Conservation (phyloP, 1,140 invertebrate genomes). For the Samia ricini region DNA sequence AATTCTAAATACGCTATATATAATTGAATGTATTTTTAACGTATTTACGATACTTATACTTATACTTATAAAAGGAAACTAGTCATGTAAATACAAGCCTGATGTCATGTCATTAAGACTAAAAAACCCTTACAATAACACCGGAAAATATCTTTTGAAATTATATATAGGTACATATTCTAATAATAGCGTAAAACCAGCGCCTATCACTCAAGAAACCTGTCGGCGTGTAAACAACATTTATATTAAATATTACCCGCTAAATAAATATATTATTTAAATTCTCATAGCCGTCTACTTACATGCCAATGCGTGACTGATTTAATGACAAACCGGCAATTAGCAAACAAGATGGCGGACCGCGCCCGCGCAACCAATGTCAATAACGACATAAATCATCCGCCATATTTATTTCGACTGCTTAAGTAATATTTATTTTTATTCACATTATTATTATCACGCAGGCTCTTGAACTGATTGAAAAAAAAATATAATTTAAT, state of each 20-base stretch:
- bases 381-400: conserved; percentile 58
- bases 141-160: too few relatives aligned
- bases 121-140: too few relatives aligned
- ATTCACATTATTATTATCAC: conserved; percentile 12
- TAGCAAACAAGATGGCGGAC: conserved; percentile 58
- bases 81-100: too few relatives aligned
- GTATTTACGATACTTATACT: too few relatives aligned
- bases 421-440: conserved; percentile 34
- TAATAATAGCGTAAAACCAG: not conserved
- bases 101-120: too few relatives aligned
- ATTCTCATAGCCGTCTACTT: not conserved
- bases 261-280: not conserved
- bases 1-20: too few relatives aligned
- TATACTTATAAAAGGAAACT: too few relatives aligned
- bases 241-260: not conserved
- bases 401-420: conserved; percentile 59
- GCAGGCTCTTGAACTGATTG: not conserved
- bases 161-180: too few relatives aligned
- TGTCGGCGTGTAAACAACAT: not conserved
- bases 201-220: not conserved
- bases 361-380: conserved; percentile 52
- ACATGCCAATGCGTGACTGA: conserved; percentile 43
- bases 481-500: not conserved
- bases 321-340: conserved; percentile 60
- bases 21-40: too few relatives aligned